Evolutionary conservation across 1,140 invertebrate genomes (phyloP), one percentile per base, ranked within the genome.

Genomic region (Glossosoma conforme): DNA sequence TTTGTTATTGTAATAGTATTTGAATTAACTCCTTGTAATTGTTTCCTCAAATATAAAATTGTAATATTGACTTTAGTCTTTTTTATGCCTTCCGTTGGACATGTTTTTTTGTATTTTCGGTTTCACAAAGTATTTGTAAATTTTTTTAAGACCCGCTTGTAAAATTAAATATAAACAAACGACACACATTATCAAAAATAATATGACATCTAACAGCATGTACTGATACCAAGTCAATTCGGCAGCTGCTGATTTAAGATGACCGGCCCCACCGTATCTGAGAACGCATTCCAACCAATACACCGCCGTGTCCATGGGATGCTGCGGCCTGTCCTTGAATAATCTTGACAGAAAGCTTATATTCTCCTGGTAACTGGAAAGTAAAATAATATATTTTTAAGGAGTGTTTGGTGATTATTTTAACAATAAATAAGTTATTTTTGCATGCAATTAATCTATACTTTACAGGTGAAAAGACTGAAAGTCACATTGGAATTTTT

Each of bases 271-370:
- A 0, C 75, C 70, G 58, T 82, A 70, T 36, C 73, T 65, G 2
- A 77, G 63, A 0, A 81, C 64, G 51, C 80, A 81, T 57, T 82
- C 80, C 4, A 77, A 67, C 79, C 80, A 83, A 53, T 66, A 81
- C 36, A 70, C 60, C 2, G 80, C 79, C 2, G 67, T 73, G 9
- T 82, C 69, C 20, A 78, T 38, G 0, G 81, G 66, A 33, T 66
- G 67, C 17, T 69, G 57, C 2, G 75, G 74, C 54, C 76, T 70
- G 48, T 77, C 76, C 22, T 62, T 62, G 54, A 76, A 72, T 13
- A 70, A 55, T 20, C 52, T 46, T 0, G 74, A 75, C 3, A 65
- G 48, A 51, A 65, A 56, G 45, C 65, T 38, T 0, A 65, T 68
- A 25, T 61, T 65, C 2, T 60, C 51, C 15, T 63, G 61, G 45